Percentiles rank a stretch among this genome's conserved stretches.
phyloP scores from a whole-genome alignment of 2,888 invertebrate species.

The Urechis unicinctus region DNA sequence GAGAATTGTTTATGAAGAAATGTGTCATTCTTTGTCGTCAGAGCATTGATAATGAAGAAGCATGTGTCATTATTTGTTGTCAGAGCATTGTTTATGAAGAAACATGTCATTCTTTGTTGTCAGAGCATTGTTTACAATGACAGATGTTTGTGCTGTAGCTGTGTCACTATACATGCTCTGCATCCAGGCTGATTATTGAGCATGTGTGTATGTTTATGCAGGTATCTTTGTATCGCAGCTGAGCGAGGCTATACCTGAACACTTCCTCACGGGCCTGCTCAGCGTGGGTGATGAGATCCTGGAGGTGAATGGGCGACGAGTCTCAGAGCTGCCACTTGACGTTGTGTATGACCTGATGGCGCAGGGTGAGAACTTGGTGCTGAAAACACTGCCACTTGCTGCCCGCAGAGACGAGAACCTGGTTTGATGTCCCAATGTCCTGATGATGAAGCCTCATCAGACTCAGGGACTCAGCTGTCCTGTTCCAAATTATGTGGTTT shows the following conservation, averaged over 20 bases:
- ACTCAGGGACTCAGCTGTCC: no score
- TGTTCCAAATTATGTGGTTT: no score
- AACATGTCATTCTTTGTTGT: no score
- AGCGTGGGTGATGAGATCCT: slow-evolving; percentile 46
- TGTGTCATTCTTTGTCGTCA: no score
- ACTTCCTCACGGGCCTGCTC: slow-evolving; percentile 40
- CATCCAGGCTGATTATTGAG: not conserved
- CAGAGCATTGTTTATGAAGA: no score
- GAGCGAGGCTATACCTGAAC: slow-evolving; percentile 33
- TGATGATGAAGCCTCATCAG: no score
- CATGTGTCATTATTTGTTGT: no score
- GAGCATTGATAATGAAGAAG: no score
- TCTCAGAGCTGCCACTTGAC: slow-evolving; percentile 36
- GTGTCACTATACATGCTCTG: not conserved
- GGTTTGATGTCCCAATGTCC: no score
- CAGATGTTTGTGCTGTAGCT: not conserved
- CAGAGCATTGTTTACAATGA: no score
- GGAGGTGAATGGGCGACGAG: slow-evolving; percentile 37
- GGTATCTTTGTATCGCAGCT: slow-evolving; percentile 45
- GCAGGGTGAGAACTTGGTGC: not conserved
- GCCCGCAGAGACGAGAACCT: not conserved
- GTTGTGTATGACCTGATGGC: slow-evolving; percentile 40
- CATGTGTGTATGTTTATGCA: slow-evolving; percentile 16
- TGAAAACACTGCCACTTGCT: not conserved
- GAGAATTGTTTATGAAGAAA: no score